These are phyloP conservation scores for Protobothrops mucrosquamatus DNA, from an alignment of 2,113 vertebrate genomes.

Conservation along the genomic window DNA sequence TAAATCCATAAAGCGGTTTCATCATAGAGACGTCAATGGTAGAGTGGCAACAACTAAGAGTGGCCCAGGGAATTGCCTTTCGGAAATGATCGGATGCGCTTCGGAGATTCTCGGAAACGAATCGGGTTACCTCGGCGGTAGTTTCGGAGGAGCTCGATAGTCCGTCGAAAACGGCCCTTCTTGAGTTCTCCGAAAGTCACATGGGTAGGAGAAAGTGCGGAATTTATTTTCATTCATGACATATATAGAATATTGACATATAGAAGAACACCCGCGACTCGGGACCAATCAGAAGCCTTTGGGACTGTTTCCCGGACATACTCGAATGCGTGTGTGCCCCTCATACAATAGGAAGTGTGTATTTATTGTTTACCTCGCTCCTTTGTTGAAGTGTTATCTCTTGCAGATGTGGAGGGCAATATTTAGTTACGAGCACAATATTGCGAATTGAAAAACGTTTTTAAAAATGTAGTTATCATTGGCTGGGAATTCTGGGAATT, in stretches of 20 bases:
- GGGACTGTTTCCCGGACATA: background rate
- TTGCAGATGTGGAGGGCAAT: background rate
- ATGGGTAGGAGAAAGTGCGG: background rate
- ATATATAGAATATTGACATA: background rate
- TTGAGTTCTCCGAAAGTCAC: background rate
- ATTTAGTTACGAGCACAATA: background rate
- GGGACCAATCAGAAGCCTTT: background rate
- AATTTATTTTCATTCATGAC: background rate
- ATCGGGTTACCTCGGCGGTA: background rate
- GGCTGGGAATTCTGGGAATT: background rate
- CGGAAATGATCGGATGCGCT: background rate
- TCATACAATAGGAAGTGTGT: background rate
- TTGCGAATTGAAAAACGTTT: background rate
- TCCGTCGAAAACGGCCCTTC: background rate
- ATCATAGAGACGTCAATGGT: background rate
- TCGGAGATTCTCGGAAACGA: background rate
- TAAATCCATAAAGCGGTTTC: background rate
- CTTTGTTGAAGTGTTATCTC: background rate
- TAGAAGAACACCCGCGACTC: background rate
- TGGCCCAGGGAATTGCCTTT: background rate
- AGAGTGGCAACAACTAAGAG: background rate
- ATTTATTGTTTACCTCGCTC: background rate
- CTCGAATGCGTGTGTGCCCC: background rate
- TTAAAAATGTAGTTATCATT: background rate
- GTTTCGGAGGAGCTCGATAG: background rate